Conservation (phyloP, 2,888 invertebrate genomes). For the Anthophora plumipes region DNA sequence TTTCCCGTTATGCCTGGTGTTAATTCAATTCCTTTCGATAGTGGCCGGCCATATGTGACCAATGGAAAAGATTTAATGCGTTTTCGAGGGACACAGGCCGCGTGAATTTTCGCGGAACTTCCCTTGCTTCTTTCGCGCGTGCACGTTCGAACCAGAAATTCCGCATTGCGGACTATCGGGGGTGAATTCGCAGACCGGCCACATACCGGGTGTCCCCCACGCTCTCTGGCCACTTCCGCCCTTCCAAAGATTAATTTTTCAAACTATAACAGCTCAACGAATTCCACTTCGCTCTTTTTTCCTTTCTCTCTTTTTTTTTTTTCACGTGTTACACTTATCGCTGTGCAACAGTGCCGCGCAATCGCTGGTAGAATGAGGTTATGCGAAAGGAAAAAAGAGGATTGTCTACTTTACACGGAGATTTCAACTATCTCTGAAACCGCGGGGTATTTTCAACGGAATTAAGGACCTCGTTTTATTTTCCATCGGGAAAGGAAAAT, state of each 20-base stretch:
- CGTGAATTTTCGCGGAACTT: conserved; percentile 65
- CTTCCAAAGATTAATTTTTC: conserved; percentile 67
- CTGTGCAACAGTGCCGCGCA: neutral
- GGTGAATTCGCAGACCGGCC: conserved; percentile 75
- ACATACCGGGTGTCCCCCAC: conserved; percentile 66
- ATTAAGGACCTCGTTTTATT: neutral
- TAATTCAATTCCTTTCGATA: conserved; percentile 36
- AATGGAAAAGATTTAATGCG: conserved; percentile 38
- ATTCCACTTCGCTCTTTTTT: neutral
- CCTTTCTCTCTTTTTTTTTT: neutral
- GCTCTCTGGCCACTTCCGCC: conserved; percentile 14
- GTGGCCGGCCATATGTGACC: conserved; percentile 8
- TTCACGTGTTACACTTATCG: conserved; percentile 9
- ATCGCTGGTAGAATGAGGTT: neutral
- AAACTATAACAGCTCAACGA: conserved; percentile 38
- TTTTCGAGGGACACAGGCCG: conserved; percentile 50
- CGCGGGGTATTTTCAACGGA: no score
- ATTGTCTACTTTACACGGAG: neutral
- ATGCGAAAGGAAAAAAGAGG: neutral
- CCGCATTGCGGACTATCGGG: conserved; percentile 81
- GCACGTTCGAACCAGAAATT: conserved; percentile 77
- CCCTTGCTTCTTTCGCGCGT: conserved; percentile 68
- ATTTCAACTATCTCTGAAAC: neutral
- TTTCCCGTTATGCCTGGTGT: conserved; percentile 4
- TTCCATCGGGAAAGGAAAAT: no score